Percentiles rank a stretch among this genome's conserved stretches.
These are phyloP conservation scores for Ophion slaviceki DNA, from an alignment of 2,888 invertebrate genomes.

Conservation along the genomic window DNA sequence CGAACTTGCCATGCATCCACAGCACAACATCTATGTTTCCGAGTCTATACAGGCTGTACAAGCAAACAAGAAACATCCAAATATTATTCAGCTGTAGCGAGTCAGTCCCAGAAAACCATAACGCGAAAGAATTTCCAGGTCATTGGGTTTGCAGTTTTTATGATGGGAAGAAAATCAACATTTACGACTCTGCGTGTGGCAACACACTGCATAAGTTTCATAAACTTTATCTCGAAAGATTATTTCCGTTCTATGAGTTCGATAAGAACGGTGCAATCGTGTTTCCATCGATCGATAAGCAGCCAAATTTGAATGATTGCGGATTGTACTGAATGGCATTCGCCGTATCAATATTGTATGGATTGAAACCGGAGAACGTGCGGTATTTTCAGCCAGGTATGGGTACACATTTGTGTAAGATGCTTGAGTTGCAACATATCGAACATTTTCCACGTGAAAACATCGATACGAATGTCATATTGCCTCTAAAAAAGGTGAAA, in stretches of 20 bases:
- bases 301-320: conserved; percentile 38
- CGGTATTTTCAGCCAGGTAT: conserved; percentile 19
- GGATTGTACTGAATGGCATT: conserved; percentile 47
- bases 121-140: background rate
- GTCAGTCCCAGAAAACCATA: background rate
- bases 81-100: conserved; percentile 58
- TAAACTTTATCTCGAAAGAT: conserved; percentile 31
- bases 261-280: conserved; percentile 11
- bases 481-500: too few relatives aligned
- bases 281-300: conserved; percentile 52
- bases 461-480: background rate
- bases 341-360: conserved; percentile 38
- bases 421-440: conserved; percentile 10
- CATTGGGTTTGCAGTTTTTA: conserved; percentile 62
- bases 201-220: conserved; percentile 48
- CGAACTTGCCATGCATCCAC: conserved; percentile 26
- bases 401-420: conserved; percentile 33
- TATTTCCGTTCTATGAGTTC: conserved; percentile 54
- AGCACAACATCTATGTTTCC: conserved; percentile 1
- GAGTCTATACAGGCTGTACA: conserved; percentile 45
- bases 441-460: conserved; percentile 34
- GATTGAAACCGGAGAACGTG: conserved; percentile 19
- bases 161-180: conserved; percentile 45
- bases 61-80: conserved; percentile 59
- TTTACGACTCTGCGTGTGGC: conserved; percentile 56